Evolutionary conservation across 2,113 vertebrate species (phyloP).

Genomic region (Peromyscus maniculatus): DNA sequence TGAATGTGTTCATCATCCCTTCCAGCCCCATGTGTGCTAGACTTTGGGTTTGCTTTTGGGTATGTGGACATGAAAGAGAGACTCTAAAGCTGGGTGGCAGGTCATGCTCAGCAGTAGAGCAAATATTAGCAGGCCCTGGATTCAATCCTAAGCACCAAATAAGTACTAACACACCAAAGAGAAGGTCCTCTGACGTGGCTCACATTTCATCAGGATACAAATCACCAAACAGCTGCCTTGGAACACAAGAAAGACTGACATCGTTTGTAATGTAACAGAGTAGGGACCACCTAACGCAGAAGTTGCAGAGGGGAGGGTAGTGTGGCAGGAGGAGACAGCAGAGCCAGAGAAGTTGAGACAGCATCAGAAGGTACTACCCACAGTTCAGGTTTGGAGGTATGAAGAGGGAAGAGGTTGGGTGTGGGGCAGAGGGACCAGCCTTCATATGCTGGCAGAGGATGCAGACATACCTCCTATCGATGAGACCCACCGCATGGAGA

Average conservation of each 20-base stretch:
- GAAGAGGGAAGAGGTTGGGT: not conserved
- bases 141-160: not conserved
- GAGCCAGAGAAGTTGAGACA: not conserved
- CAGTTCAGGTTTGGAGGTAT: too few species aligned
- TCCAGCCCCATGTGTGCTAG: not conserved
- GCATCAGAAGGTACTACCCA: not conserved
- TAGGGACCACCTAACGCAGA: not conserved
- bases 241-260: not conserved
- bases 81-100: not conserved
- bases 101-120: not conserved
- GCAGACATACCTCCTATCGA: accelerated
- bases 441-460: not conserved
- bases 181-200: not conserved
- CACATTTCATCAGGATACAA: not conserved
- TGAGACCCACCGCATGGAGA: not conserved
- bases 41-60: not conserved
- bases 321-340: not conserved
- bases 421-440: not conserved
- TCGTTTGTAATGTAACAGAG: not conserved
- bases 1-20: not conserved
- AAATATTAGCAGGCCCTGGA: too few species aligned
- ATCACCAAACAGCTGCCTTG: not conserved
- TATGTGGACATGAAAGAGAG: not conserved
- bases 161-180: not conserved
- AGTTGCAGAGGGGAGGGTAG: accelerated